Base-by-base conservation (phyloP, 2,113 vertebrate species). In the Ascaphus truei region DNA sequence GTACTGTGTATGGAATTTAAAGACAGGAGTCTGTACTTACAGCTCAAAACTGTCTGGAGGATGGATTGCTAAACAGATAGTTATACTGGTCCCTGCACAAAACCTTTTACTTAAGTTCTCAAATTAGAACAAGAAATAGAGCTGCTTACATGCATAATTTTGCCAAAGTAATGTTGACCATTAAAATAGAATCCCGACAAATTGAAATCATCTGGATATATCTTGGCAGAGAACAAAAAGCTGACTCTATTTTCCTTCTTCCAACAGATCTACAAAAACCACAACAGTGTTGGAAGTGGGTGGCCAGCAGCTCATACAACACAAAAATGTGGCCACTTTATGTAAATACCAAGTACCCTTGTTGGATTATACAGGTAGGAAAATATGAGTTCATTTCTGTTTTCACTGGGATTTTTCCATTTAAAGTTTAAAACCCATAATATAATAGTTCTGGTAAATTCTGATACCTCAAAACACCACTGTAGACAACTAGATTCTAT, bases 161-260 rank as follows among this genome's bases (percentile, higher is more conserved):
- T 76, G 68, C 78, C 59, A 72, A 60, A 77, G 55, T 77, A 80
- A 79, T 77, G 75, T 79, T 85, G 83, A 80, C 83, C 81, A 71
- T 75, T 82, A 27, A 64, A 79, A 72, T 77, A 74, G 67, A 82
- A 85, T 80, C 65, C 61, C 65, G 57, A 76, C 76, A 86, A 86
- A 86, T 85, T 83, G 82, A 79, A 86, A 84, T 85, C 82, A 84
- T 86, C 80, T 86, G 85, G 65, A 65, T 82, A 52, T 16, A 16
- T 56, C 50, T 72, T 73, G 72, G 58, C 75, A 81, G 77, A 73
- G 76, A 71, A 76, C 60, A 78, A 76, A 77, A 81, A 77, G 7
- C 36, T 78, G 64, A 75, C 71, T 83, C 76, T 84, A 74, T 75
- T 75, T 30, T 64, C 20, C 58, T 78, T 81, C 80, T 81, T 82